phyloP scores from a whole-genome alignment of 2,797 vertebrate genomes.

The Columba guinea region DNA sequence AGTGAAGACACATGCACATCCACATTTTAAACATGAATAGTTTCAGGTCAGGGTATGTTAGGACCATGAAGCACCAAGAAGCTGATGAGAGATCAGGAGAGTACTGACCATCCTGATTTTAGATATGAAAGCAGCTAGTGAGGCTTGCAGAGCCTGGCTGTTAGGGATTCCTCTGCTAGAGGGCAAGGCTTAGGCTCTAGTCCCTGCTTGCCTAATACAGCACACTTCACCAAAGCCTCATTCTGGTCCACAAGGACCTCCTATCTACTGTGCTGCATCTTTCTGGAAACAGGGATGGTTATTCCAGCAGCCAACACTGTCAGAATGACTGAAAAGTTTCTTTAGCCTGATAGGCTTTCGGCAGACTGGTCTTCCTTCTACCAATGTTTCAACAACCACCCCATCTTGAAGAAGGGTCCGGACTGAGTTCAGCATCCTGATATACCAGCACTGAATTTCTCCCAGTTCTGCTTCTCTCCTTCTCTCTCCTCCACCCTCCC shows the following conservation, averaged over 20 bases:
- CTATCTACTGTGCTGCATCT: not conserved
- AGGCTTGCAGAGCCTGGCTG: not conserved
- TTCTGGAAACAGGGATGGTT: not conserved
- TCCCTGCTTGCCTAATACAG: not conserved
- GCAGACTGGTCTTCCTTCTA: not conserved
- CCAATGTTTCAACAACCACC: not conserved
- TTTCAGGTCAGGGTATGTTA: not conserved
- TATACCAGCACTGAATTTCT: not conserved
- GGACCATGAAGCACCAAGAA: not conserved
- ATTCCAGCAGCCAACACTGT: not conserved
- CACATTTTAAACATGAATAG: not conserved
- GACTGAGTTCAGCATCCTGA: not conserved
- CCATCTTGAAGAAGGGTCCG: not conserved
- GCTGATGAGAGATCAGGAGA: not conserved
- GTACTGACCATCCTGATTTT: not conserved
- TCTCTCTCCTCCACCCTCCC: not conserved
- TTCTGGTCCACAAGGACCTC: not conserved
- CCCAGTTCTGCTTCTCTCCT: not conserved
- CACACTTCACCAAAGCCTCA: not conserved
- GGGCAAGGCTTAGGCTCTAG: not conserved
- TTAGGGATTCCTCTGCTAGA: not conserved
- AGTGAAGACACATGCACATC: not conserved
- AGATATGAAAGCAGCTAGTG: not conserved
- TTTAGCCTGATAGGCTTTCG: not conserved
- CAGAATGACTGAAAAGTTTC: not conserved